phyloP scores from a whole-genome alignment of 2,113 vertebrate species.

The Pygoscelis antarcticus region DNA sequence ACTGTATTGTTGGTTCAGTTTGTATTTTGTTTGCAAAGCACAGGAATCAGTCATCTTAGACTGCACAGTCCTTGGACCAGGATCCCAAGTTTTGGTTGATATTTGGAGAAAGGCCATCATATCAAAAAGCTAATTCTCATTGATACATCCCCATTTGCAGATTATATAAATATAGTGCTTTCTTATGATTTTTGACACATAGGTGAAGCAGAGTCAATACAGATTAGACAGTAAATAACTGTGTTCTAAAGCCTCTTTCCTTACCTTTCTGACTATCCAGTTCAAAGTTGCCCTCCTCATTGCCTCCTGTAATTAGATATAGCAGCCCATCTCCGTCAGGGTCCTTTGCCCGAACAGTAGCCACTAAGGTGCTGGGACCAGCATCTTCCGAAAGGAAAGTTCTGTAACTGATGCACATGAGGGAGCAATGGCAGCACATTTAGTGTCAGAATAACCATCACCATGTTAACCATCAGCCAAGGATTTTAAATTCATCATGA shows the following conservation, averaged over 20 bases:
- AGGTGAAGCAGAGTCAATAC: background rate
- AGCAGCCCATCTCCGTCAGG: constrained; percentile 86
- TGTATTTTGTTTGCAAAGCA: background rate
- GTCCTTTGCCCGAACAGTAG: constrained; percentile 86
- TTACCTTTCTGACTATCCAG: constrained; percentile 88
- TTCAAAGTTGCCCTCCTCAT: constrained; percentile 89
- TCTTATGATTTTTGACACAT: background rate
- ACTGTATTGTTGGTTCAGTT: background rate
- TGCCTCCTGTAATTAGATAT: constrained; percentile 86
- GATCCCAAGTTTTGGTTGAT: background rate
- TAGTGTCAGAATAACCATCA: background rate
- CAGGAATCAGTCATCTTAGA: background rate
- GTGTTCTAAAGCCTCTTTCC: background rate
- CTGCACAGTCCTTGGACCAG: background rate
- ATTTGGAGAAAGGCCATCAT: background rate
- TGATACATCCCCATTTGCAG: background rate
- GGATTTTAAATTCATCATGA: background rate
- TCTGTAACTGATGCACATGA: constrained; percentile 78
- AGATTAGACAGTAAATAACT: background rate
- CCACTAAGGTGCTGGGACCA: constrained; percentile 86
- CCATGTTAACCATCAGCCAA: background rate
- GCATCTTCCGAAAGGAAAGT: constrained; percentile 91
- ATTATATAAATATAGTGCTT: background rate
- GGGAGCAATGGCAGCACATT: background rate
- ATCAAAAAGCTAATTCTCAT: background rate